Base-by-base conservation (phyloP, 2,888 invertebrate genomes). In the Isotomurus palustris region DNA sequence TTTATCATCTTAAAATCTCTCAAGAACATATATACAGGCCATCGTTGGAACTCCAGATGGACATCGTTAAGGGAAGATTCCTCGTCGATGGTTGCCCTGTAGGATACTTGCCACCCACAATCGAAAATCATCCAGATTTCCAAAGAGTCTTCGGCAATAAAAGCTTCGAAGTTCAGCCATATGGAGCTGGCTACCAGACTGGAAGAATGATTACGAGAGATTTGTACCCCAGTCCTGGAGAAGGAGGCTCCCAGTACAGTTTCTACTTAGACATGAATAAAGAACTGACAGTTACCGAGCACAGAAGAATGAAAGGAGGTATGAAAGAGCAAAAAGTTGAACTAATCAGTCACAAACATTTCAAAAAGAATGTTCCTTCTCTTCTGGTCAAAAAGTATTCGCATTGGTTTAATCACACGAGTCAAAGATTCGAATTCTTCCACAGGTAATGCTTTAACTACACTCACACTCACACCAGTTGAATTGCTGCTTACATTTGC, bases 21-120 rank as follows among this genome's bases (percentile, higher is more conserved):
- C 50, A 43, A 6, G 35, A 27, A 21, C 28, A 50, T 6, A 14
- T 22, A 5, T 17, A 22, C 22, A 19, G 40, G 4, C 24, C 47
- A 38, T 22, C 1, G 2, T 32, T 45, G 5, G n/a, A 19, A n/a
- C 12, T 60, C 1, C 56, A 60, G 21, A 56, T 60, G 48, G 60
- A 60, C 21, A 47, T 60, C 2, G 49, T 56, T 17, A 51, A 27
- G 14, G 60, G 60, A 3, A 6, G 50, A 25, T 60, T 60, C 35
- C 22, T 60, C 1, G 56, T 60, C 3, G 49, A 60, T 36, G 60
- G 60, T 25, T 52, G 48, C 29, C 60, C 60, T 1, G 60, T 60
- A 19, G 45, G 44, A 3, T 53, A 56, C 25, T 43, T 60, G 29
- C 36, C 60, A 0, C 12, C 35, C 14, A 19, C 29, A 4, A 56